Conservation (phyloP, 37 sponge, comb jelly and placozoan species). For the Tethya wilhelma region DNA sequence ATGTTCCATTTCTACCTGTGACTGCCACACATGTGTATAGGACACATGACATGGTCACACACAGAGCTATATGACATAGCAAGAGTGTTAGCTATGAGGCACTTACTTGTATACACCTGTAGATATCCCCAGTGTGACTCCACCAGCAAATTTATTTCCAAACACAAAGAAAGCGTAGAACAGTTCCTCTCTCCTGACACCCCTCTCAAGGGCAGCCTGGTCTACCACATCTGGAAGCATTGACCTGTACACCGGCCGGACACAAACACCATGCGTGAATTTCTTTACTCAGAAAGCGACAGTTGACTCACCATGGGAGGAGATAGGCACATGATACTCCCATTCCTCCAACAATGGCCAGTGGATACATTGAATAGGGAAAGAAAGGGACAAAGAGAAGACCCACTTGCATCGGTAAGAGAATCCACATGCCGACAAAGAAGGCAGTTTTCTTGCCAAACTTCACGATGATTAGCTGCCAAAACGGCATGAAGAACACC, state of each 20-base stretch:
- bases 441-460: constrained; percentile 82
- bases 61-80: neutral
- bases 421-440: constrained; percentile 55
- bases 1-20: too few species aligned
- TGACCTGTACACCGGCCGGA: constrained; percentile 77
- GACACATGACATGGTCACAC: neutral
- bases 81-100: neutral
- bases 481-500: constrained; percentile 69
- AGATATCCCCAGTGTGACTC: constrained; percentile 86
- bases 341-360: constrained; percentile 57
- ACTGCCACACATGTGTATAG: neutral
- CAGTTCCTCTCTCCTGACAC: constrained; percentile 82
- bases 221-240: constrained; percentile 96
- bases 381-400: constrained; percentile 47
- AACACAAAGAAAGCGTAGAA: constrained; percentile 95
- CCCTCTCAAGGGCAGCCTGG: constrained; percentile 39
- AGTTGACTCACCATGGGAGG: constrained; percentile 88
- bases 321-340: constrained; percentile 74
- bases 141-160: constrained; percentile 81
- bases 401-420: constrained; percentile 23
- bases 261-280: too few species aligned
- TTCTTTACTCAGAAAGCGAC: neutral
- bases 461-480: constrained; percentile 70
- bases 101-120: constrained; percentile 73
- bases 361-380: constrained; percentile 19